Conservation (phyloP, 2,888 invertebrate genomes). For the Nezara viridula region DNA sequence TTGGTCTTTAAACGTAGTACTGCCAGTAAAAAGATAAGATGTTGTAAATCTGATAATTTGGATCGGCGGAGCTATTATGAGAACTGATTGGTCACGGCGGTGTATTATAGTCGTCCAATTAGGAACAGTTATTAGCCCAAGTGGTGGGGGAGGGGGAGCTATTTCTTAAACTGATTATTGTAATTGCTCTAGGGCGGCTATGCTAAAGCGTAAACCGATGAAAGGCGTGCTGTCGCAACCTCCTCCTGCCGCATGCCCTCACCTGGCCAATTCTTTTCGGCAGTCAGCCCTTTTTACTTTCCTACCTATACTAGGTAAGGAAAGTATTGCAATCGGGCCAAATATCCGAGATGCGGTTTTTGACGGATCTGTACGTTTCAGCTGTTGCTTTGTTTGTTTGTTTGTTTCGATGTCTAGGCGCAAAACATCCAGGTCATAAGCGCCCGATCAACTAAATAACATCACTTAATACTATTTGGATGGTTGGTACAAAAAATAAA, state of each 20-base stretch:
- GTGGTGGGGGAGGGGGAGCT: neutral
- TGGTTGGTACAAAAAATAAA: too few relatives aligned
- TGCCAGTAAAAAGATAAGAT: constrained; percentile 44
- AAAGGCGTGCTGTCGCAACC: neutral
- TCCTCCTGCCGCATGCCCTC: neutral
- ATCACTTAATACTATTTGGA: too few relatives aligned
- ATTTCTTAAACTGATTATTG: constrained; percentile 50
- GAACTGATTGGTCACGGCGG: constrained; percentile 29
- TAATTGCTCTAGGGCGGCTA: constrained; percentile 14
- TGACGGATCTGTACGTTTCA: too few relatives aligned
- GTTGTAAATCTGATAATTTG: constrained; percentile 45
- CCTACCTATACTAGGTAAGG: too few relatives aligned
- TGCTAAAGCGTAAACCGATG: neutral
- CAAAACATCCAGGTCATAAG: too few relatives aligned
- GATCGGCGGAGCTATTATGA: neutral
- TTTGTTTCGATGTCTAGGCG: too few relatives aligned
- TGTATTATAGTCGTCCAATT: constrained; percentile 37
- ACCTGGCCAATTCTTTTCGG: neutral
- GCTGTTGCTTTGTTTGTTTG: too few relatives aligned
- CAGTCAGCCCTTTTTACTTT: too few relatives aligned
- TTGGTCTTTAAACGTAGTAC: constrained; percentile 7
- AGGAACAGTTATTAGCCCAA: neutral
- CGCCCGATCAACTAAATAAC: too few relatives aligned
- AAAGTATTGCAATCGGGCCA: too few relatives aligned
- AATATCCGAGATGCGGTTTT: too few relatives aligned